phyloP scores from a whole-genome alignment of 2,888 invertebrate genomes.

The Malacosoma neustria region DNA sequence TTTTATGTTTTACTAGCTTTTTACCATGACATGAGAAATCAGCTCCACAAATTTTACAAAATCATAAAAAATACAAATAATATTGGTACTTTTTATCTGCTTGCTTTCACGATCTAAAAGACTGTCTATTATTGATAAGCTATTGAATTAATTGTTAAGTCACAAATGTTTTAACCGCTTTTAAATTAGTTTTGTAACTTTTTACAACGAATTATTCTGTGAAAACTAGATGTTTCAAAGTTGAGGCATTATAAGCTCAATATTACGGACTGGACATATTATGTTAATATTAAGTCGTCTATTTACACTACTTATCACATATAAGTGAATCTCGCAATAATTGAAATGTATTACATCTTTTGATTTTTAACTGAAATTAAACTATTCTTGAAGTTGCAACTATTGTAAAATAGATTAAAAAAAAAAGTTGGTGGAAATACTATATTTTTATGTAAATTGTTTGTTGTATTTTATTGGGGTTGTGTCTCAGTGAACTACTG shows the following conservation, averaged over 20 bases:
- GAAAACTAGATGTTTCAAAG: slow-evolving; percentile 28
- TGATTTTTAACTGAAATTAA: background rate
- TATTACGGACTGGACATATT: slow-evolving; percentile 8
- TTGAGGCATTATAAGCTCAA: slow-evolving; percentile 27
- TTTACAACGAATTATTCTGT: slow-evolving; percentile 66
- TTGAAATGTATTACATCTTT: background rate
- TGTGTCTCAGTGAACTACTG: slow-evolving; percentile 47
- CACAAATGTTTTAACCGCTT: slow-evolving; percentile 63
- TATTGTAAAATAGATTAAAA: background rate
- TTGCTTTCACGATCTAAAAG: slow-evolving; percentile 58
- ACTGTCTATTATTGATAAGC: slow-evolving; percentile 66
- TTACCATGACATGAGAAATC: background rate
- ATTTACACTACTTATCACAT: background rate
- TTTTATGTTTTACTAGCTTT: too few species aligned
- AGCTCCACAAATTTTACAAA: background rate
- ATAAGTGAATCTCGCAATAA: background rate
- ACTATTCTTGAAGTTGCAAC: slow-evolving; percentile 2
- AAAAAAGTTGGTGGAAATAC: slow-evolving; percentile 13
- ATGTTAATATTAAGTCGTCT: background rate
- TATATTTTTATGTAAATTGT: slow-evolving; percentile 17
- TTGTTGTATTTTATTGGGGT: slow-evolving; percentile 35
- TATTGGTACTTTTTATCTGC: background rate
- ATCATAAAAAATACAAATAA: background rate
- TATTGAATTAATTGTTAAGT: slow-evolving; percentile 66
- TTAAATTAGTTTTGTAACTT: slow-evolving; percentile 49